Base-by-base conservation (phyloP, 1,140 invertebrate genomes). In the Spodoptera litura region DNA sequence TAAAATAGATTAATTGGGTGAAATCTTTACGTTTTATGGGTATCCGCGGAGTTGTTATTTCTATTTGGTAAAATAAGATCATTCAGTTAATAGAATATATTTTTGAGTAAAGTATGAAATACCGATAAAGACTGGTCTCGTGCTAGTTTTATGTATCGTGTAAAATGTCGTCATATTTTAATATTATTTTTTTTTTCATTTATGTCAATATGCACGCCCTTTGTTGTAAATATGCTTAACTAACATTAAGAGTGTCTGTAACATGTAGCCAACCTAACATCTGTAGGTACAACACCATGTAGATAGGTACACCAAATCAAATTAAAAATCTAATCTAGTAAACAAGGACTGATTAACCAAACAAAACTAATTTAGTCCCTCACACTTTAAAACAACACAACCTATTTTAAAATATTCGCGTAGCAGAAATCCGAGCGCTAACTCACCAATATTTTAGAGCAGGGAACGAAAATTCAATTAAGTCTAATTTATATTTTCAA, bases 401-500 rank as follows among this genome's bases (percentile, higher is more conserved):
- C 62, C 38, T 49, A 15, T n/a, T 49, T 20, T 49, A 20, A 44
- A 44, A 44, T 44, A 44, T 44, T 66, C 52, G 3, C 66, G 27
- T 53, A 44, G 25, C 66, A 9, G 66, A 70, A 68, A 70, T 70
- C 44, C 51, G 66, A 53, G n/a, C 52, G 53, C 53, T 72, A 72
- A 56, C 53, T 56, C 27, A 35, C 70, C 53, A 58, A 58, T 72
- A 72, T 56, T 72, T 72, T 55, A 72, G 62, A 59, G n/a, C 53
- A 58, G n/a, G 20, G 35, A 72, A 66, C 62, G 62, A 56, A 74
- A 74, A 61, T 20, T 49, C 56, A 49, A 49, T 74, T 61, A 74
- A 44, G 38, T 61, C 35, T 61, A 74, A 74, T 61, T 61, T 61
- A 74, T 74, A 74, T 51, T 59, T 61, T 10, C 38, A 74, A 74